Evolutionary conservation across 2,888 invertebrate species (phyloP).

Genomic region (Ischnura elegans): DNA sequence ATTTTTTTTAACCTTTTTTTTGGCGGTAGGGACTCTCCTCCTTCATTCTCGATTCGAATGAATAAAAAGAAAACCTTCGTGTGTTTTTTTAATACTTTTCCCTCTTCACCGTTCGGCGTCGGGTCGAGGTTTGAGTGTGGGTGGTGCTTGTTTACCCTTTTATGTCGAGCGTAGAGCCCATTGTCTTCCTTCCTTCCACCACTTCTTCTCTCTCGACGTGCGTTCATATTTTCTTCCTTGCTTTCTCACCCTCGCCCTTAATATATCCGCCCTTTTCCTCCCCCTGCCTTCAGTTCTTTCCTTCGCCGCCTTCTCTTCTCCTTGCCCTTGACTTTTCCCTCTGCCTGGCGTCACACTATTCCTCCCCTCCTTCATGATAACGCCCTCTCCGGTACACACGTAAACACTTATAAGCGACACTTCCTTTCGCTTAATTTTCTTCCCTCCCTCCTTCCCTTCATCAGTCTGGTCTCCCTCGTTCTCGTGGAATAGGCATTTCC

Average conservation of each 20-base stretch:
- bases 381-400: neutral
- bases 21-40: neutral
- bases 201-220: neutral
- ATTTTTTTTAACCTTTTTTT: neutral
- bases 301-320: neutral
- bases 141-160: constrained; percentile 1
- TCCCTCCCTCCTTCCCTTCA: neutral
- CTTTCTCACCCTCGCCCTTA: neutral
- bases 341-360: neutral
- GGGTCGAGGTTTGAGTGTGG: neutral
- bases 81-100: no score
- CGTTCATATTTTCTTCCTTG: neutral
- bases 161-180: neutral
- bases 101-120: neutral
- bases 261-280: neutral
- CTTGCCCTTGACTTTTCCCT: neutral
- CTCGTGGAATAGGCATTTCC: neutral
- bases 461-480: neutral
- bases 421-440: constrained; percentile 6
- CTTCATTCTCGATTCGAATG: neutral
- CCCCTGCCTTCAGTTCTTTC: no score
- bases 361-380: no score
- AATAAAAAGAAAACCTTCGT: no score
- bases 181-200: neutral
- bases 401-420: neutral